Percentiles rank a stretch among this genome's conserved stretches.
phyloP scores from a whole-genome alignment of 1,140 invertebrate species.

The Drosophila guanche region DNA sequence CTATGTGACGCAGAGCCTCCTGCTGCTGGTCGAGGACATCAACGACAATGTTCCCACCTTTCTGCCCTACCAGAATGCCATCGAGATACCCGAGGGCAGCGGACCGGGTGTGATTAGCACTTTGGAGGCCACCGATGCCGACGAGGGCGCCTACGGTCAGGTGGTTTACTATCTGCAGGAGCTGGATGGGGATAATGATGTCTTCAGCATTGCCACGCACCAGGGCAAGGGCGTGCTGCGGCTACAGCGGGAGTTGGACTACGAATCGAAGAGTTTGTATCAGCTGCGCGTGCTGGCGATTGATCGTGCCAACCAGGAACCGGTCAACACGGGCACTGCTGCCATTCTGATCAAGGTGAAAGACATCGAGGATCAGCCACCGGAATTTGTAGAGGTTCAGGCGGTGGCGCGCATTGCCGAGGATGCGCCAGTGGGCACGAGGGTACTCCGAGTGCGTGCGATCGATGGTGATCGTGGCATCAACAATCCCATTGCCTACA shows the following conservation, averaged over 20 bases:
- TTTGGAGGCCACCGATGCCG: constrained; percentile 93
- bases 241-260: constrained; percentile 91
- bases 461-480: constrained; percentile 96
- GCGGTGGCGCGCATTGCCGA: constrained; percentile 94
- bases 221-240: constrained; percentile 94
- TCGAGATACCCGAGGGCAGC: constrained; percentile 91
- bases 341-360: constrained; percentile 93
- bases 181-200: constrained; percentile 90
- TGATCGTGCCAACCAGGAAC: constrained; percentile 90
- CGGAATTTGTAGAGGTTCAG: constrained; percentile 93
- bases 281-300: constrained; percentile 93
- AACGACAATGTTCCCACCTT: constrained; percentile 96
- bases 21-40: constrained; percentile 94
- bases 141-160: constrained; percentile 96
- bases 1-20: constrained; percentile 94
- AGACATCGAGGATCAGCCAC: constrained; percentile 95
- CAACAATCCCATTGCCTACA: constrained; percentile 94
- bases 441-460: constrained; percentile 93
- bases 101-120: constrained; percentile 89
- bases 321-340: constrained; percentile 92
- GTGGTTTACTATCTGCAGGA: constrained; percentile 90
- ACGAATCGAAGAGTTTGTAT: constrained; percentile 94
- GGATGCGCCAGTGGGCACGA: constrained; percentile 91
- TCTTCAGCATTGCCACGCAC: constrained; percentile 92
- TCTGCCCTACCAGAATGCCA: constrained; percentile 91